Conservation (phyloP, 2,888 invertebrate species). For the Liopterus haemorrhoidalis region DNA sequence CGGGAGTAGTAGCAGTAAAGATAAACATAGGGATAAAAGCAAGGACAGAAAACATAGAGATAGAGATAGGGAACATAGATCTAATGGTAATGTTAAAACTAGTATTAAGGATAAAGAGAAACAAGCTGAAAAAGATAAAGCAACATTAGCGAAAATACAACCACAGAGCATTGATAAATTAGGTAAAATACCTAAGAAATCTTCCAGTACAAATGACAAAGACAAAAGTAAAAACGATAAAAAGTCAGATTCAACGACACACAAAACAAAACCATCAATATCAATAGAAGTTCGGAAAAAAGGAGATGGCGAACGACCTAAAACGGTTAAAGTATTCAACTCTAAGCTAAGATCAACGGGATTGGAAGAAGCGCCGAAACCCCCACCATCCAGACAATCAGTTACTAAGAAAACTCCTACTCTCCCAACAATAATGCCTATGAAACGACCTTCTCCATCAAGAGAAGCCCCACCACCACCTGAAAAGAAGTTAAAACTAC, state of each 20-base stretch:
- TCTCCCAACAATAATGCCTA: conserved; percentile 45
- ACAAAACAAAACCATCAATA: conserved; percentile 65
- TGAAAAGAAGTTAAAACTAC: conserved; percentile 73
- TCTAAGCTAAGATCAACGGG: conserved; percentile 90
- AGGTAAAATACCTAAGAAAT: conserved; percentile 73
- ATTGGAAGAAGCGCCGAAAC: conserved; percentile 78
- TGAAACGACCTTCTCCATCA: conserved; percentile 45
- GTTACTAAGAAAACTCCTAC: conserved; percentile 55
- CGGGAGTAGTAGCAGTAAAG: conserved; percentile 27
- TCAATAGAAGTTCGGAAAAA: conserved; percentile 74
- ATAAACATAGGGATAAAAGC: conserved; percentile 37
- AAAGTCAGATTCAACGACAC: conserved; percentile 45
- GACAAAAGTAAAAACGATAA: conserved; percentile 32
- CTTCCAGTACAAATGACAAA: conserved; percentile 47
- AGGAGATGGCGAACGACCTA: conserved; percentile 65
- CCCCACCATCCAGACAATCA: conserved; percentile 70
- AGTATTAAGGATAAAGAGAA: conserved; percentile 48
- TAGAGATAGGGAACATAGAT: conserved; percentile 40
- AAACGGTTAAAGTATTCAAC: conserved; percentile 87
- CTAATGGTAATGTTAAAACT: conserved; percentile 36
- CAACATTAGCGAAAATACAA: conserved; percentile 60
- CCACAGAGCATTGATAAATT: conserved; percentile 66
- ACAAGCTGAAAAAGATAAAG: conserved; percentile 62
- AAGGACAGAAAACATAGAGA: conserved; percentile 41
- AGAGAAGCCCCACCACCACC: conserved; percentile 49